Evolutionary conservation across 2,797 vertebrate species (phyloP), one percentile per base, ranked within the genome.

Genomic region (Acanthurus leucopareius): DNA sequence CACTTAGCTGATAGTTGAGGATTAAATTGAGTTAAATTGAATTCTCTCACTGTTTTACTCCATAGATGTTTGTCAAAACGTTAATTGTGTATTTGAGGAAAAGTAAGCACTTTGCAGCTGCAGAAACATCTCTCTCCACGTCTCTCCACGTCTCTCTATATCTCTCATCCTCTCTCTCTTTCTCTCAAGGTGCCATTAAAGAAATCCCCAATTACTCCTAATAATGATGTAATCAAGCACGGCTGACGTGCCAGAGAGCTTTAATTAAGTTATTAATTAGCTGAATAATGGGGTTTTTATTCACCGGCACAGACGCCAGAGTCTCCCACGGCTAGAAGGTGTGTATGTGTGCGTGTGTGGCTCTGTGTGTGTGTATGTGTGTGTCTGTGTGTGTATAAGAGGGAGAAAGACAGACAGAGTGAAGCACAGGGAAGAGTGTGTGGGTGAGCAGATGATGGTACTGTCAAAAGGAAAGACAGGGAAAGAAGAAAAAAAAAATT

Each of bases 191-290:
- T 94, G 88, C 91, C 92, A 93, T 93, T 93, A 94, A 93, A 93
- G 91, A 94, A 94, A 92, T 95, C 91, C 89, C 90, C 91, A 94
- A 92, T 95, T 93, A 95, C 92, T 91, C 90, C 91, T 92, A 94
- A 95, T 95, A 93, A 96, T 95, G 93, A 95, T 94, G 93, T 94
- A 94, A 94, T 95, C 93, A 94, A 90, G 89, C 92, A 92, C 69
- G 79, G 88, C 91, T 94, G 94, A 93, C 84, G 80, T 93, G 89
- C 84, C 92, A 91, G 91, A 69, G 38, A 94, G 89, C 92, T 91
- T 94, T 95, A 95, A 95, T 96, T 94, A 94, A 94, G 93, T 93
- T 95, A 95, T 94, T 95, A 95, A 95, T 95, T 96, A 94, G 91
- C 90, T 91, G 88, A 94, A 94, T 95, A 95, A 95, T 94, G 88